Conservation (phyloP, 2,888 invertebrate species). For the Mythimna vitellina region DNA sequence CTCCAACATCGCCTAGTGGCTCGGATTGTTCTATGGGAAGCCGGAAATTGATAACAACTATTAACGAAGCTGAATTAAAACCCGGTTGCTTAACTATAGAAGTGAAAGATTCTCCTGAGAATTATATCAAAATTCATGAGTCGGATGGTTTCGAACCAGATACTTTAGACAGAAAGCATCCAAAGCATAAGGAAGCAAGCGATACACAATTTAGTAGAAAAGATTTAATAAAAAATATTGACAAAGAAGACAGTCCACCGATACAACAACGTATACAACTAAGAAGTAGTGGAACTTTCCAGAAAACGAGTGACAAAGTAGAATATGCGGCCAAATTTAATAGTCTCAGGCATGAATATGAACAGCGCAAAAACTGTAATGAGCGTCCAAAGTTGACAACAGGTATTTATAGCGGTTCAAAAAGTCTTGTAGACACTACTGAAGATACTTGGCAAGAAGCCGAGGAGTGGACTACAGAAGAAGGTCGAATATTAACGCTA, state of each 20-base stretch:
- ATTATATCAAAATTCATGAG: constrained; percentile 94
- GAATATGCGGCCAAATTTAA: constrained; percentile 89
- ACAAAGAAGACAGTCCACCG: constrained; percentile 69
- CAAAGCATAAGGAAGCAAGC: constrained; percentile 79
- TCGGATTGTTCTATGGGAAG: constrained; percentile 91
- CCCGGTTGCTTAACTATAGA: constrained; percentile 96
- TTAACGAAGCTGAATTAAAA: constrained; percentile 89
- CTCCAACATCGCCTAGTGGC: constrained; percentile 90
- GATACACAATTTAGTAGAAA: constrained; percentile 81
- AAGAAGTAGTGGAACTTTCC: constrained; percentile 93
- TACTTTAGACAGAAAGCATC: constrained; percentile 95
- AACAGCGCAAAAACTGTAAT: constrained; percentile 90
- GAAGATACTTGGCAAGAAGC: constrained; percentile 80
- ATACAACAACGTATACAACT: constrained; percentile 91
- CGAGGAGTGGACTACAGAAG: constrained; percentile 86
- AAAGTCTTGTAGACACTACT: constrained; percentile 74
- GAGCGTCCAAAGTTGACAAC: constrained; percentile 82
- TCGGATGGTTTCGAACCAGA: constrained; percentile 96
- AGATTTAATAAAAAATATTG: constrained; percentile 78
- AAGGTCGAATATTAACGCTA: constrained; percentile 92
- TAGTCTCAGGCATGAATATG: constrained; percentile 94
- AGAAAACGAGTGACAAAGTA: constrained; percentile 84
- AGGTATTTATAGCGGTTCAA: constrained; percentile 77
- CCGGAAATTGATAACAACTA: constrained; percentile 88
- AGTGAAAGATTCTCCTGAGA: constrained; percentile 95